Conservation (phyloP, 1,140 invertebrate species). For the Palaemon carinicauda region DNA sequence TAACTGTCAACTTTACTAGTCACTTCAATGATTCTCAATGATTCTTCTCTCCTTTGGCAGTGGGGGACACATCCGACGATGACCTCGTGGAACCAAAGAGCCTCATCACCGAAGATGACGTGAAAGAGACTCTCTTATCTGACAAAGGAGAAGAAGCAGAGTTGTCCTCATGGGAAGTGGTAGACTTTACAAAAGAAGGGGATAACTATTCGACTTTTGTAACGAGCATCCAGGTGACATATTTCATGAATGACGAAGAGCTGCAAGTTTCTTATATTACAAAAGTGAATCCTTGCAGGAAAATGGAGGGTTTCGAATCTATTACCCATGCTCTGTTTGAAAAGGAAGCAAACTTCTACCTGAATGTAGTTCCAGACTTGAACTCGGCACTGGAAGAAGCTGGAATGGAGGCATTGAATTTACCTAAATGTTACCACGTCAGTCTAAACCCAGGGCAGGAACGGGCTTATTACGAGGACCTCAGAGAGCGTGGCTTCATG, state of each 20-base stretch:
- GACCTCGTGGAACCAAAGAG: too few relatives aligned
- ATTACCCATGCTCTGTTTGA: neutral
- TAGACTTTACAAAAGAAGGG: too few relatives aligned
- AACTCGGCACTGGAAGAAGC: neutral
- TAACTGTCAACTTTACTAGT: too few relatives aligned
- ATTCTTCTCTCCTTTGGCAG: too few relatives aligned
- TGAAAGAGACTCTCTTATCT: too few relatives aligned
- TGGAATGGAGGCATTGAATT: neutral
- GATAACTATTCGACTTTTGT: neutral
- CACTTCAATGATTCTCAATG: too few relatives aligned
- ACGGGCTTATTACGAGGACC: neutral
- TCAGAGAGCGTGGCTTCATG: neutral
- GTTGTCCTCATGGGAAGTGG: too few relatives aligned
- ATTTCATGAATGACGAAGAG: neutral
- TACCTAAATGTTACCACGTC: neutral
- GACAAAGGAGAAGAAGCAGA: too few relatives aligned
- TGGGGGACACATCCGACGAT: too few relatives aligned
- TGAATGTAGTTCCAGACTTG: neutral
- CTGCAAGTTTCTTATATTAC: neutral
- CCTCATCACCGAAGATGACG: too few relatives aligned
- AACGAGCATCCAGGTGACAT: neutral
- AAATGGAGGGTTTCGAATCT: neutral
- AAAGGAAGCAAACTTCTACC: slow-evolving; percentile 3
- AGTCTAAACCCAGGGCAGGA: neutral
- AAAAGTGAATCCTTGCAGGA: neutral